These are phyloP conservation scores for Isoperla grammatica DNA, from an alignment of 2,888 invertebrate genomes.

Conservation along the genomic window DNA sequence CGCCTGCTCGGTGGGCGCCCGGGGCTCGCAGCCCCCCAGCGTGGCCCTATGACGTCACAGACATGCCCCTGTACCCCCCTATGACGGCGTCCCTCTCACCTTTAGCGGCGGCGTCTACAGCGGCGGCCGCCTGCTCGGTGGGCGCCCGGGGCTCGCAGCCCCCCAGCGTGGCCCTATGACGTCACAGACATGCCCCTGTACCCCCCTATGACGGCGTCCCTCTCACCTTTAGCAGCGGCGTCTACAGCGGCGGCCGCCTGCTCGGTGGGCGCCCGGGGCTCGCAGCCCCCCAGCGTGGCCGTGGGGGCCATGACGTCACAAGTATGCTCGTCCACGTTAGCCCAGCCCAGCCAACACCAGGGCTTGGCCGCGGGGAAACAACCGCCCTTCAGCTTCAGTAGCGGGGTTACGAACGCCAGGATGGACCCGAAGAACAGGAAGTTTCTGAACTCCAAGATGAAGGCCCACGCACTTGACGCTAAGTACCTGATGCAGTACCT, in stretches of 20 bases:
- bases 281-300: not conserved
- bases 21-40: no score
- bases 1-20: no score
- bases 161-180: not conserved
- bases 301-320: not conserved
- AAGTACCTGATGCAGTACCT: constrained; percentile 16
- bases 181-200: no score
- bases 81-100: no score
- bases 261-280: not conserved
- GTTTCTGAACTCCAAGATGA: constrained; percentile 18
- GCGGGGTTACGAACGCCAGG: constrained; percentile 14
- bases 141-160: not conserved
- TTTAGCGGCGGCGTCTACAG: no score
- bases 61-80: no score
- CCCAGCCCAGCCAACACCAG: constrained; percentile 20
- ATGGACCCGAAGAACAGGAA: constrained; percentile 19
- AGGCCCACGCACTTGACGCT: constrained; percentile 16
- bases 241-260: no score
- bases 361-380: not conserved
- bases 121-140: no score
- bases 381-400: not conserved
- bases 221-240: no score
- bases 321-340: not conserved
- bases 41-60: no score
- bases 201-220: no score